Base-by-base conservation (phyloP, 2,113 vertebrate species). In the Anolis carolinensis region DNA sequence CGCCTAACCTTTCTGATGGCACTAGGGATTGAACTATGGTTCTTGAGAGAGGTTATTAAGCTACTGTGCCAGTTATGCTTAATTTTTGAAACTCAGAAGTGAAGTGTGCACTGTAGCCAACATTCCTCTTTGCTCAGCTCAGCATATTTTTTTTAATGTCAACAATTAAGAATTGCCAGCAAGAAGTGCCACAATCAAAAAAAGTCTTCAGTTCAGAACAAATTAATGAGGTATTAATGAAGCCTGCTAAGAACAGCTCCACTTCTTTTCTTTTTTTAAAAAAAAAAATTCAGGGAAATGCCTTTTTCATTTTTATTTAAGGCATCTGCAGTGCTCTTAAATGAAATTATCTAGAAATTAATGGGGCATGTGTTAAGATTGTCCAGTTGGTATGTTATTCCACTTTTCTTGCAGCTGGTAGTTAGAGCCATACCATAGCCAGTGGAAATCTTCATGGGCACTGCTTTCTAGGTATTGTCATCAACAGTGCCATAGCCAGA, bases 61-160 rank as follows among this genome's bases (percentile, higher is more conserved):
- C 79, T 92, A 83, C 88, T 14, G 34, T 87, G 90, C 91, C 86
- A 50, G 7, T 20, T 86, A 85, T 25, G 82, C 62, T 70, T 63
- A 90, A 21, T 76, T 90, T 89, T 78, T 85, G 88, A 94, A 85
- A 11, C 71, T 82, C 77, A 87, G 87, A 89, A 92, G 92, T 70
- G 91, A 27, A 50, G 62, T 62, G 80, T 89, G 79, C 10, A 21
- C 65, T 85, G 52, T n/a, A 93, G 84, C 89, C 94, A 89, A 88
- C 78, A 81, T 48, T 86, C 6, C 1, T 78, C 82, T 91, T 89
- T 94, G 85, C 90, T 94, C 92, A 50, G 80, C 85, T 94, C 89
- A 94, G 90, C 90, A 94, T 83, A 84, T 92, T 94, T 92, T 92
- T 93, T 92, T 95, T 93, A 94, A 94, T 93, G 92, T 92, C 91